A percentile compares a stretch with the other conserved stretches of the same genome.
Evolutionary conservation across 1,140 invertebrate genomes (phyloP).

Genomic region (Babylonia areolata): DNA sequence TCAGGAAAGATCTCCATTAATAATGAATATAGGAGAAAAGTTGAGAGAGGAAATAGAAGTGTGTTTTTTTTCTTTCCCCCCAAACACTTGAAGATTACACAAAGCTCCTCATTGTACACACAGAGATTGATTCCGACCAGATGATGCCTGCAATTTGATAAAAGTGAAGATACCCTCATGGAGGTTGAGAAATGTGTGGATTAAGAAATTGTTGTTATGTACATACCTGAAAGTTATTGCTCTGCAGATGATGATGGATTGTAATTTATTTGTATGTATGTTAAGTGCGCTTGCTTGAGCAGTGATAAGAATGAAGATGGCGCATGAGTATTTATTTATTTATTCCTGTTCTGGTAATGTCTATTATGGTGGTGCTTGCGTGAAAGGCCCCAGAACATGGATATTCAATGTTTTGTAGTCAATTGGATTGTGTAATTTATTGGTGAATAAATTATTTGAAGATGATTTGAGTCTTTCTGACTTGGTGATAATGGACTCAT

Average conservation of each 20-base stretch:
- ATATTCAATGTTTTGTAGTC: conserved; percentile 9
- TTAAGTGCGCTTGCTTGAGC: background rate
- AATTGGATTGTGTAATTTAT: conserved; percentile 19
- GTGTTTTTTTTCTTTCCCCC: background rate
- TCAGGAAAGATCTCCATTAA: no score
- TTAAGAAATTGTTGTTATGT: background rate
- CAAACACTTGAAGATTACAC: no score
- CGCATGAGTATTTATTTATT: background rate
- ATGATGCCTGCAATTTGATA: no score
- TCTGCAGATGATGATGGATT: no score
- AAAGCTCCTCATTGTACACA: background rate
- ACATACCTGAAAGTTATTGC: background rate
- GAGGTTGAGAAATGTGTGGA: no score
- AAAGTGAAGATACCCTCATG: no score
- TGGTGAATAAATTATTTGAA: conserved; percentile 16
- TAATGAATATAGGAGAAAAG: background rate
- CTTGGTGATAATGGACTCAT: background rate
- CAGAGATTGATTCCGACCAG: no score
- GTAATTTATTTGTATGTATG: conserved; percentile 15
- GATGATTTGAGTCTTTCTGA: background rate
- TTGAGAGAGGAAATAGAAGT: background rate
- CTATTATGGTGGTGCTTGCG: background rate
- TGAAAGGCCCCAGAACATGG: conserved; percentile 14
- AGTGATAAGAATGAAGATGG: background rate
- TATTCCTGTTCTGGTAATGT: conserved; percentile 2